These are phyloP conservation scores for Lutjanus argentimaculatus DNA, from an alignment of 2,797 vertebrate genomes.

Conservation along the genomic window DNA sequence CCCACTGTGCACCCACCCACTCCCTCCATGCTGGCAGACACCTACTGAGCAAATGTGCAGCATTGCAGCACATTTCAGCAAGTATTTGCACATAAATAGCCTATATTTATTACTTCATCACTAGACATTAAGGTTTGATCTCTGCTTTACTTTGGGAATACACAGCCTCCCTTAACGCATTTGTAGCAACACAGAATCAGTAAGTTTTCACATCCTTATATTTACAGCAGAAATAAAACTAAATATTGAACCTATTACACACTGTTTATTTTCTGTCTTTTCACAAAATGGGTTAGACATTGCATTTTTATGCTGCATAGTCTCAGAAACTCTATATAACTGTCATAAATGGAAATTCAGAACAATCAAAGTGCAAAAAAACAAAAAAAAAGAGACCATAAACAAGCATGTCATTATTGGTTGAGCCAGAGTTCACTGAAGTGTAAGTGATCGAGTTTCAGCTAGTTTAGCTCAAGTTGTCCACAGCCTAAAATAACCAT, in stretches of 20 bases:
- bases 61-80: background rate
- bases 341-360: background rate
- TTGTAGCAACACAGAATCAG: constrained; percentile 3
- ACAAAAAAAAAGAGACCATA: background rate
- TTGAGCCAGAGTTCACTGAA: too few species aligned
- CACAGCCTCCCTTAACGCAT: constrained; percentile 11
- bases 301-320: background rate
- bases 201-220: background rate
- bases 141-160: constrained; percentile 15
- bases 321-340: background rate
- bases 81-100: constrained; percentile 9
- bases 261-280: background rate
- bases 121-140: constrained; percentile 4
- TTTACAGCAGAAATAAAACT: background rate
- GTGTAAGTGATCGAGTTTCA: too few species aligned
- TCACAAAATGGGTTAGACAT: background rate
- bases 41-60: background rate
- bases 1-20: background rate
- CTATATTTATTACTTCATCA: constrained; percentile 10
- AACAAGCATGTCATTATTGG: background rate
- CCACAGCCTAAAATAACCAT: background rate
- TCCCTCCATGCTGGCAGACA: background rate
- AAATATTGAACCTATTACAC: constrained; percentile 5
- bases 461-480: background rate
- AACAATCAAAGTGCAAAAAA: background rate